phyloP scores from a whole-genome alignment of 1,140 invertebrate species.

The Pseudobourletiella spinata region DNA sequence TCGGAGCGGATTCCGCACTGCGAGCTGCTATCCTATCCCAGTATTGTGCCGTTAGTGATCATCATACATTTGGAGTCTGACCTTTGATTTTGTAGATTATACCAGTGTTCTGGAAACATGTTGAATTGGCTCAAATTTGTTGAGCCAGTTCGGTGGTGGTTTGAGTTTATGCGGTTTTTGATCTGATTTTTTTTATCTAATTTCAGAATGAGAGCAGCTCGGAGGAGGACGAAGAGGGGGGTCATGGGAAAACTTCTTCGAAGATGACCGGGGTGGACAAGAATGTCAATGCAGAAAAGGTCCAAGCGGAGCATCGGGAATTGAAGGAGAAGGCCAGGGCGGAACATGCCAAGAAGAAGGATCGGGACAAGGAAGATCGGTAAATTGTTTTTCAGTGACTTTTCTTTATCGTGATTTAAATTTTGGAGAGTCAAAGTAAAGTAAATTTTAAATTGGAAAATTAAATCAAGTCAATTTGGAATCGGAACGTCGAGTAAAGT shows the following conservation, averaged over 20 bases:
- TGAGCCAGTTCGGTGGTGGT: too few species aligned
- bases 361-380: slow-evolving; percentile 80
- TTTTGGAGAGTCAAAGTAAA: too few species aligned
- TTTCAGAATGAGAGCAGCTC: slow-evolving; percentile 12
- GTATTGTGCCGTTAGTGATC: slow-evolving; percentile 14
- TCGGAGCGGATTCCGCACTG: slow-evolving; percentile 6
- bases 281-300: slow-evolving; percentile 67
- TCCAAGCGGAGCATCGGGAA: slow-evolving; percentile 62
- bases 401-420: too few species aligned
- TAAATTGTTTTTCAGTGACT: slow-evolving; percentile 37
- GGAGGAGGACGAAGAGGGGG: slow-evolving; percentile 36
- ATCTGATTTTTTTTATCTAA: too few species aligned
- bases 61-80: too few species aligned
- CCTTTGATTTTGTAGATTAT: too few species aligned
- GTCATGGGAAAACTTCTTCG: slow-evolving; percentile 12
- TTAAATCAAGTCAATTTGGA: too few species aligned
- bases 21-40: slow-evolving; percentile 15
- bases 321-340: slow-evolving; percentile 63
- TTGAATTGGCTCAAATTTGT: too few species aligned
- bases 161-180: too few species aligned
- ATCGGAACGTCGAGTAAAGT: too few species aligned
- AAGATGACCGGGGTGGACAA: slow-evolving; percentile 49
- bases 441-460: too few species aligned
- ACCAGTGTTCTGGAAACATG: too few species aligned
- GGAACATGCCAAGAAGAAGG: slow-evolving; percentile 72